Evolutionary conservation across 2,888 invertebrate species (phyloP), one percentile per base, ranked within the genome.

Genomic region (Papilio demoleus): DNA sequence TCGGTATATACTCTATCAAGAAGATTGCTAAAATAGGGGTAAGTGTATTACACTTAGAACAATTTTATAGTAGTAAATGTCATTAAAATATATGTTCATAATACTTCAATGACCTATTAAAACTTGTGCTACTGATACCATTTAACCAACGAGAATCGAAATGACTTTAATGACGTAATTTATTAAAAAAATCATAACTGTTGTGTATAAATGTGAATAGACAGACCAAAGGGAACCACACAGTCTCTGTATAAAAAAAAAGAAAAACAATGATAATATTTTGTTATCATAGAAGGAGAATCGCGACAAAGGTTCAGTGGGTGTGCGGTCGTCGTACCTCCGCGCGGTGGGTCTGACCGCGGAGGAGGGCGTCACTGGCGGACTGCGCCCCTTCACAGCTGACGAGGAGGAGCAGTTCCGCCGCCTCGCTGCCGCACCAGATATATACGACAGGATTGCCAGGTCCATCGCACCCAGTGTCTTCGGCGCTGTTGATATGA

Each of bases 401-500:
- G 90, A 89, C 0, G 93, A 93, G 69, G 92, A 93, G 85, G 96
- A 97, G 77, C 94, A 96, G 76, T 97, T 98, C 84, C 90, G 97
- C 4, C 93, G 97, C 72, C 93, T 99, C 79, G 97, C 99, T 0
- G 95, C 96, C 0, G 95, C 96, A 8, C 94, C 96, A 0, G 96
- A 98, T 84, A 94, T 99, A 59, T 98, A 98, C 82, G 98, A 99
- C 2, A 94, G 96, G 67, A 94, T 99, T 68, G 94, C 98, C 0
- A 95, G 94, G 76, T 99, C 98, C 62, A 96, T 99, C 79, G 99
- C 99, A 0, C 99, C 99, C 0, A 99, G 99, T 75, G 99, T 99
- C 74, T 99, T 95, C 84, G 99, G 99, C 0, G 96, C 96, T 22
- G 85, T 93, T 1, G 99, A 99, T 84, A 98, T 99, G 76, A 99